Evolutionary conservation across 2,113 vertebrate genomes (phyloP).

Genomic region (Solea solea): DNA sequence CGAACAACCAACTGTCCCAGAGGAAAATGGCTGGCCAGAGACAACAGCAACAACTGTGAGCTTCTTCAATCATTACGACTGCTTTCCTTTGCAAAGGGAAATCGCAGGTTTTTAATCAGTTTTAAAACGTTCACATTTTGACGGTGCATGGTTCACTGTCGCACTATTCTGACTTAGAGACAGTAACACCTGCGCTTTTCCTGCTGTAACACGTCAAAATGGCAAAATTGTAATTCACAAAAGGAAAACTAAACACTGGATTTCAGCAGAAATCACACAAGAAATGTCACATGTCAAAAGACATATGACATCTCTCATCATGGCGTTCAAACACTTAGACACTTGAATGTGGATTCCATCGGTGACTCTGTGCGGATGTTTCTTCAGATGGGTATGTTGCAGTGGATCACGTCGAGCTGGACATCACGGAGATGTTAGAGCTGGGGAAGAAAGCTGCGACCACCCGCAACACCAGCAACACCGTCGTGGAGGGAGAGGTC

Average conservation of each 20-base stretch:
- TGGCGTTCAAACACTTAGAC: too few relatives aligned
- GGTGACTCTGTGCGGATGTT: not conserved
- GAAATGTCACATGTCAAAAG: too few relatives aligned
- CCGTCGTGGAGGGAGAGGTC: conserved; percentile 19
- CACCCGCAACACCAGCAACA: conserved; percentile 23
- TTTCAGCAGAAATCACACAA: too few relatives aligned
- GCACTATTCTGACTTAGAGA: too few relatives aligned
- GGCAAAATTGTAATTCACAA: too few relatives aligned
- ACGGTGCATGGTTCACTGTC: too few relatives aligned
- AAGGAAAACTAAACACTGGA: too few relatives aligned
- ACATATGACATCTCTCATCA: not conserved
- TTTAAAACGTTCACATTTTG: too few relatives aligned
- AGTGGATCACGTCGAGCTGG: conserved; percentile 70
- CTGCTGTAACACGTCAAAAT: too few relatives aligned
- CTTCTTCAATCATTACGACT: not conserved
- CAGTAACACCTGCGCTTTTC: too few relatives aligned
- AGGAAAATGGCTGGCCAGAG: conserved; percentile 79
- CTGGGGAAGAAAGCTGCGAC: conserved; percentile 56
- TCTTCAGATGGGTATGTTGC: conserved; percentile 76
- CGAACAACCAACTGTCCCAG: conserved; percentile 70
- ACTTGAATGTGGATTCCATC: not conserved
- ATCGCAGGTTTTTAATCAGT: too few relatives aligned
- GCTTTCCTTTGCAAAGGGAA: not conserved
- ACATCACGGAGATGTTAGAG: conserved; percentile 74
- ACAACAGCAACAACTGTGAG: conserved; percentile 82